Base-by-base conservation (phyloP, 2,888 invertebrate genomes). In the Drosophila siamana region DNA sequence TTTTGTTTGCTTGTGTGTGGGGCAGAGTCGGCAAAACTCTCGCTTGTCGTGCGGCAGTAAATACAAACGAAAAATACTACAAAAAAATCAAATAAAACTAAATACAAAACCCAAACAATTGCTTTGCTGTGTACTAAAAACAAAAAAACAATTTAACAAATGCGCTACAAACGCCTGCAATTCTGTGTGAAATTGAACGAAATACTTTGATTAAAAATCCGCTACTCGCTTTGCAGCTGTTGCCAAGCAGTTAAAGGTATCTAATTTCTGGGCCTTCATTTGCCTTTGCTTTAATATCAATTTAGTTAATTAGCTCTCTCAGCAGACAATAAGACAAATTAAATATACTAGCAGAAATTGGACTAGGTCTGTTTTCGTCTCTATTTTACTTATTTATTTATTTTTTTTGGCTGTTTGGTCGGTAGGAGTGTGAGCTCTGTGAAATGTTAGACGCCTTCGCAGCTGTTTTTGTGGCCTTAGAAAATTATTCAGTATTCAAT, bases 291-390 rank as follows among this genome's bases (percentile, higher is more conserved):
- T 28, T 40, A 19, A 16, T 41, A 28, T 41, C 33, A 55, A 52
- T 47, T 66, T 48, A 56, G 43, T 48, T 63, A 63, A 63, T 63
- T 63, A 57, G 36, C 47, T 15, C 8, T 15, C 8, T 43, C 38
- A 13, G 9, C 9, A 16, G 30, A 63, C 50, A 63, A 43, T 57
- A 15, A 16, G 15, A 11, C 22, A 46, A 54, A 52, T 54, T 28
- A 28, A 61, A 50, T 56, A 48, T 16, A 11, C 15, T 24, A 41
- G n/a, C 38, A 41, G 36, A 48, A 48, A 50, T 41, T 59, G 36
- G 5, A 22, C 11, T 19, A 36, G 9, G 13, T 30, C 48, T 33
- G 47, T 2, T 16, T 24, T 13, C 13, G 43, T 16, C 13, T 43
- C 24, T 28, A 19, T 36, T 36, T 52, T 24, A 4, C 1, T 26